These are phyloP conservation scores for Anniella stebbinsi DNA, from an alignment of 2,797 vertebrate species.

Conservation along the genomic window DNA sequence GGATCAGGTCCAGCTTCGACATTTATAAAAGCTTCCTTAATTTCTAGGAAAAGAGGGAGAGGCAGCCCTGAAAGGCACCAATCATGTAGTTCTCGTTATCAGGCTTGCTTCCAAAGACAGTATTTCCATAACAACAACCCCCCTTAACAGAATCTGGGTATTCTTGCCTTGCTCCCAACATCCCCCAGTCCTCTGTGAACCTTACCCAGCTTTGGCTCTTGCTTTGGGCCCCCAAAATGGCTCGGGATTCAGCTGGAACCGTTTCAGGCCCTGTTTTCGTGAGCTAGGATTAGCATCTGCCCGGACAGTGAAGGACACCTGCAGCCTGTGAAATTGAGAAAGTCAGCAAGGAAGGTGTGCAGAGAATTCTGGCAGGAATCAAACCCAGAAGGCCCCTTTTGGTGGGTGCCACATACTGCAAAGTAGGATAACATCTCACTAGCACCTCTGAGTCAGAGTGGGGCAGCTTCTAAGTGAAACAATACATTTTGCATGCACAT, in stretches of 20 bases:
- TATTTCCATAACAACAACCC: neutral
- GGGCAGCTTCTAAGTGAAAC: neutral
- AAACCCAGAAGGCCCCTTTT: neutral
- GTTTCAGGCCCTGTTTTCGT: conserved; percentile 86
- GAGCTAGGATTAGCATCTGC: conserved; percentile 94
- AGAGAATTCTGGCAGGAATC: neutral
- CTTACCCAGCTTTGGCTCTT: conserved; percentile 86
- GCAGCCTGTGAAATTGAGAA: conserved; percentile 73
- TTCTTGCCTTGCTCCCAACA: neutral
- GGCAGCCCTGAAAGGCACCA: neutral
- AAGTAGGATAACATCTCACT: neutral
- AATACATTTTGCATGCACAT: no score
- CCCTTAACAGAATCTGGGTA: neutral
- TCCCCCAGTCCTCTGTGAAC: no score
- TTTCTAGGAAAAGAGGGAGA: neutral
- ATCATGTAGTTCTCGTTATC: neutral
- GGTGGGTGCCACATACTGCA: no score
- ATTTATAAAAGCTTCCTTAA: neutral
- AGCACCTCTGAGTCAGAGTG: neutral
- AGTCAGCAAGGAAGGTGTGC: neutral
- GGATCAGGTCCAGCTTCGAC: neutral
- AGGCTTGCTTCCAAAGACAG: neutral
- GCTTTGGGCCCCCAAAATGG: conserved; percentile 95
- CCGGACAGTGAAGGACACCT: conserved; percentile 89
- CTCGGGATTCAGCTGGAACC: conserved; percentile 93